These are phyloP conservation scores for Magallana nippona DNA, from an alignment of 2,888 invertebrate genomes.

Conservation along the genomic window DNA sequence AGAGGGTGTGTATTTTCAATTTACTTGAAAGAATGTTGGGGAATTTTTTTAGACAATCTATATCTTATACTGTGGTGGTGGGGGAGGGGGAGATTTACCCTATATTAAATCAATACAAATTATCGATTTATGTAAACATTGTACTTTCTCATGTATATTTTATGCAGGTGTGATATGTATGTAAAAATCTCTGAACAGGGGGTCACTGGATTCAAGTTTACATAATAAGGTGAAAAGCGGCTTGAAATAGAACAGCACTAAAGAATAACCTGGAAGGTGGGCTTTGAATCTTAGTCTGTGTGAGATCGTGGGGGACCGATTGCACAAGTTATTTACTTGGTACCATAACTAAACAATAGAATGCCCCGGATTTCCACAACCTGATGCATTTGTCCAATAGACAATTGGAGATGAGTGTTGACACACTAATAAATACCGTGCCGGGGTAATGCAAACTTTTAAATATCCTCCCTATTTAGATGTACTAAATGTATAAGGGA, in stretches of 20 bases:
- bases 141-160: too few species aligned
- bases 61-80: too few species aligned
- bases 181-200: too few species aligned
- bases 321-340: not conserved
- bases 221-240: not conserved
- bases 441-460: conserved; percentile 27
- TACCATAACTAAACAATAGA: conserved; percentile 7
- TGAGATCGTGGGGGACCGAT: not conserved
- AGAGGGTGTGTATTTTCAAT: too few species aligned
- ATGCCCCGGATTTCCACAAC: not conserved
- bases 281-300: not conserved
- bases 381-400: not conserved
- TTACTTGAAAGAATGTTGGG: too few species aligned
- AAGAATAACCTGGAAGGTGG: not conserved
- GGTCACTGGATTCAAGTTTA: too few species aligned
- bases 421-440: conserved; percentile 23
- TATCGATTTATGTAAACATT: too few species aligned
- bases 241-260: conserved; percentile 3
- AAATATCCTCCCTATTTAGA: not conserved
- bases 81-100: too few species aligned
- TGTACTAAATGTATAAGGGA: not conserved
- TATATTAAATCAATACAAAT: too few species aligned
- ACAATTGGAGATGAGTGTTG: not conserved
- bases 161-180: too few species aligned
- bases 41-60: too few species aligned